Evolutionary conservation across 2,888 invertebrate genomes (phyloP), one percentile per base, ranked within the genome.

Genomic region (Limnephilus marmoratus): DNA sequence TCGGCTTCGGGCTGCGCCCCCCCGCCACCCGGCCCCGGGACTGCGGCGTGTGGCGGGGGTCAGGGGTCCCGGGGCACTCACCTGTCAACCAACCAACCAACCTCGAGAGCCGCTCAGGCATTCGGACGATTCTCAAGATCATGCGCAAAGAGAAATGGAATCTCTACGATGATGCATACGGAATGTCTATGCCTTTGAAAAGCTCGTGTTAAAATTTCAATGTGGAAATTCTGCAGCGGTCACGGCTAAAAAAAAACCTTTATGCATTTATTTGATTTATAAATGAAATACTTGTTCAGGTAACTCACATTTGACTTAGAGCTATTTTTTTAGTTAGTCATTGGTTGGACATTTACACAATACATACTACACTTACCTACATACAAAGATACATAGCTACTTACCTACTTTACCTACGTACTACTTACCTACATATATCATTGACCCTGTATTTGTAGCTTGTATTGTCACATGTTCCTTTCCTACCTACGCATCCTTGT

Each of bases 11-110:
- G 68, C 68, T 68, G 68, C 68, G 68, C 24, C 24, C 68, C 68
- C 53, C 53, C 53, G 53, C 18, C 53, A 53, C 15, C 53, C 15
- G 24, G 82, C 11, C 34, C 49, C 88, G 15, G 53, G 45, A 31
- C 88, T n/a, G 45, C 41, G 86, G 86, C 86, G 86, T 86, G 86
- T 45, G 86, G 83, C 83, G 37, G 83, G 83, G 37, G 83, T 83
- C 24, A 29, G 45, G 53, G 86, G 49, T 15, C 86, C 29, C 86
- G 13, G 86, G 83, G 83, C 37, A 37, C 68, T 37, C 31, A 31
- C 83, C 34, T 34, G 37, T 83, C 83, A 41, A 24, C 37, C 83
- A 41, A 37, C 82, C 82, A 45, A 45, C 45, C 45, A 45, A 45
- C 45, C 41, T 31, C 12, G 37, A 18, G 83, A 18, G n/a, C n/a